A percentile compares a stretch with the other conserved stretches of the same genome.
Conservation (phyloP, 2,888 invertebrate genomes). For the Orthonevra nobilis region DNA sequence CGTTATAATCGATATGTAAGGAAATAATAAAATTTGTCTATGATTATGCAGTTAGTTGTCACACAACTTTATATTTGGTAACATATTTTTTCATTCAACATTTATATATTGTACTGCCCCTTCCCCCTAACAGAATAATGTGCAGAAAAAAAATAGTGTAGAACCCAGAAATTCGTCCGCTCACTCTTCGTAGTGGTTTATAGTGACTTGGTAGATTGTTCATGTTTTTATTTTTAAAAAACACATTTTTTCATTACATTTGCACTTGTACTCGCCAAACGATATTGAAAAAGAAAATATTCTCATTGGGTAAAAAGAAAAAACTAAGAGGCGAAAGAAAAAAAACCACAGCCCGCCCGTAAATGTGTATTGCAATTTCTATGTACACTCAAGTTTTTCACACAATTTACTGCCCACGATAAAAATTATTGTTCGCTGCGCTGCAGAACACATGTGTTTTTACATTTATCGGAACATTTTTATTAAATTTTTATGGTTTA, state of each 20-base stretch:
- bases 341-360: slow-evolving; percentile 68
- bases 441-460: slow-evolving; percentile 28
- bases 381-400: slow-evolving; percentile 55
- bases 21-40: slow-evolving; percentile 29
- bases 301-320: no score
- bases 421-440: slow-evolving; percentile 33
- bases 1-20: slow-evolving; percentile 58
- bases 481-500: slow-evolving; percentile 32
- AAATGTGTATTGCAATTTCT: slow-evolving; percentile 67
- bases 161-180: slow-evolving; percentile 24
- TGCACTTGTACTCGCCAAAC: slow-evolving; percentile 21
- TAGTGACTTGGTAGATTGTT: no score
- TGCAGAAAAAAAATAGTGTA: slow-evolving; percentile 38
- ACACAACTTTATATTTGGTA: slow-evolving; percentile 60
- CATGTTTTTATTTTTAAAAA: slow-evolving; percentile 34
- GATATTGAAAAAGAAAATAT: slow-evolving; percentile 54
- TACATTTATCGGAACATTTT: slow-evolving; percentile 53
- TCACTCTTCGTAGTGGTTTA: slow-evolving; percentile 21
- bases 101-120: slow-evolving; percentile 39
- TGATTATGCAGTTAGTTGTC: slow-evolving; percentile 56
- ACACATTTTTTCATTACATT: slow-evolving; percentile 46
- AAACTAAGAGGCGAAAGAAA: slow-evolving; percentile 30
- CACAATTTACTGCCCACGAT: slow-evolving; percentile 48
- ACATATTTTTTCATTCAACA: slow-evolving; percentile 63
- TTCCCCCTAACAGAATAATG: slow-evolving; percentile 30